Evolutionary conservation across 2,888 invertebrate genomes (phyloP).

Genomic region (Nephrotoma flavescens): DNA sequence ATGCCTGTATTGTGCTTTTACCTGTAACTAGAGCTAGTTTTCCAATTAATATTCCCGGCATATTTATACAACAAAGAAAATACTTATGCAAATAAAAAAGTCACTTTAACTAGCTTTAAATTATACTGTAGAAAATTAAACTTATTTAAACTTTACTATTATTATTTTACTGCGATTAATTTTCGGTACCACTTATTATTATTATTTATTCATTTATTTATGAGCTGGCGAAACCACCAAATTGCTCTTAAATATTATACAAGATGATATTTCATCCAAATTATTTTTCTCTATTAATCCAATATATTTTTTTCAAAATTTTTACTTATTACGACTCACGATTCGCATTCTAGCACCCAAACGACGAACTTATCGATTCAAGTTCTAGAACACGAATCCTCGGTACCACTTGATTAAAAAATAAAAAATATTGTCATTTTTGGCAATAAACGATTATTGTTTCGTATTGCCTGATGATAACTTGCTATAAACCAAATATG

Average conservation of each 20-base stretch:
- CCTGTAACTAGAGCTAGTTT: conserved; percentile 40
- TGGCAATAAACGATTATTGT: background rate
- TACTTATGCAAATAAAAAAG: background rate
- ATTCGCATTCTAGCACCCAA: no score
- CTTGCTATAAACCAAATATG: background rate
- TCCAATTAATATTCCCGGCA: conserved; percentile 23
- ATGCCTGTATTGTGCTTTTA: conserved; percentile 13
- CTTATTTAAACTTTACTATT: background rate
- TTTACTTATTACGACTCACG: no score
- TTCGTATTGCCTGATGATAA: background rate
- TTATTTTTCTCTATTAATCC: no score
- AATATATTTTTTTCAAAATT: no score
- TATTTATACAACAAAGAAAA: conserved; percentile 8
- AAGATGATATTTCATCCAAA: no score
- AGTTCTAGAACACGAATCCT: no score
- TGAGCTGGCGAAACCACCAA: no score
- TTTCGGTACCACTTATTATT: background rate
- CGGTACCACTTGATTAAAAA: background rate
- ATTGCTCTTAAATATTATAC: no score
- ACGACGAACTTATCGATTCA: no score
- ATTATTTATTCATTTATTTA: no score
- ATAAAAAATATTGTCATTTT: background rate
- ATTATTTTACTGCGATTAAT: background rate
- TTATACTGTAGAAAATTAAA: background rate
- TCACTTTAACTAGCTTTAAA: background rate